A percentile compares a stretch with the other conserved stretches of the same genome.
phyloP scores from a whole-genome alignment of 2,113 vertebrate genomes.

The Hippoglossus stenolepis region DNA sequence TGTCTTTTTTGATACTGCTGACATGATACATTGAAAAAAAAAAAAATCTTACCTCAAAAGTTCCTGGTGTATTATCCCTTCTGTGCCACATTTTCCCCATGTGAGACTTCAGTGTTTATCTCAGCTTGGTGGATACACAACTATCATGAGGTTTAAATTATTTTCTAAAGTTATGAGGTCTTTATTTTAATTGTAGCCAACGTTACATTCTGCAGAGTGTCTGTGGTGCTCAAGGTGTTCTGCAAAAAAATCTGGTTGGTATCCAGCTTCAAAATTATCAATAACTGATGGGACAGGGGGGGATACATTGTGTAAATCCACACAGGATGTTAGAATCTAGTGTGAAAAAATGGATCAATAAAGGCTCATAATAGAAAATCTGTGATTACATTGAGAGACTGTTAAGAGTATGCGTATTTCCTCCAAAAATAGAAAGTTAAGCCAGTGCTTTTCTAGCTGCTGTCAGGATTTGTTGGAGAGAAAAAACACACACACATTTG shows the following conservation, averaged over 20 bases:
- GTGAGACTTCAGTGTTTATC: too few species aligned
- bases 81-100: too few species aligned
- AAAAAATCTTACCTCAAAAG: too few species aligned
- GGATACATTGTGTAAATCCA: not conserved
- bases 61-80: too few species aligned
- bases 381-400: not conserved
- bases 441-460: conserved; percentile 14
- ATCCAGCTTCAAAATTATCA: not conserved
- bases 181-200: too few species aligned
- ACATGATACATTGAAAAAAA: too few species aligned
- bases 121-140: too few species aligned
- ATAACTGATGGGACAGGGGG: not conserved
- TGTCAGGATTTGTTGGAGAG: conserved; percentile 28
- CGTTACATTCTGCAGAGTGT: too few species aligned
- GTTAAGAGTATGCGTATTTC: not conserved
- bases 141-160: too few species aligned
- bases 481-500: conserved; percentile 32
- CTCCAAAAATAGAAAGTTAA: conserved; percentile 19
- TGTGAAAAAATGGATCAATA: not conserved
- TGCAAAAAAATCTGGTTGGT: not conserved
- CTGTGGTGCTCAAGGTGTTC: too few species aligned
- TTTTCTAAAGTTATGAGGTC: too few species aligned
- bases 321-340: not conserved
- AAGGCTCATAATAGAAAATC: not conserved
- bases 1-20: too few species aligned